Conservation (phyloP, 1,140 invertebrate species). For the Kradibia gibbosae region DNA sequence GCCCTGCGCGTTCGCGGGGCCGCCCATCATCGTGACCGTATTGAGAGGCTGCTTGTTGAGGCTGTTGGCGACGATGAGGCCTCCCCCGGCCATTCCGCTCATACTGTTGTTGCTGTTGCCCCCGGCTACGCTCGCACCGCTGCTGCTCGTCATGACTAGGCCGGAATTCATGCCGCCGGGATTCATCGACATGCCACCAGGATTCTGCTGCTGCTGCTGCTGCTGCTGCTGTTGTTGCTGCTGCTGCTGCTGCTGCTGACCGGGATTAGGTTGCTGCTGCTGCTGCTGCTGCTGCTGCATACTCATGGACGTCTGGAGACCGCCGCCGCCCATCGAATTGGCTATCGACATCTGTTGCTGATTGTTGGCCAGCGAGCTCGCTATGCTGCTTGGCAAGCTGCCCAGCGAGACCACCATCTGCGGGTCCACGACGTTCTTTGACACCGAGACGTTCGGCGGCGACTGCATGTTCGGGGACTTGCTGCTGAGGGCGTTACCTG, state of each 20-base stretch:
- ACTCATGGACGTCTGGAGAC: conserved; percentile 74
- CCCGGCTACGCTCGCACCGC: conserved; percentile 68
- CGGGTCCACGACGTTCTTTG: conserved; percentile 75
- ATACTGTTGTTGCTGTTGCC: conserved; percentile 71
- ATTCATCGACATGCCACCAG: conserved; percentile 78
- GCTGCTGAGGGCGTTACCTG: conserved; percentile 81
- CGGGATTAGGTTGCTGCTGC: not conserved
- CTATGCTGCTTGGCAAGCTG: conserved; percentile 76
- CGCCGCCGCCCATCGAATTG: conserved; percentile 69
- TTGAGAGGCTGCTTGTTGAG: conserved; percentile 78
- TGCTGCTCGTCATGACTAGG: conserved; percentile 73
- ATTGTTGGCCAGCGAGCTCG: conserved; percentile 74
- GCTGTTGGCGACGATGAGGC: conserved; percentile 77
- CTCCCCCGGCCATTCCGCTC: conserved; percentile 77
- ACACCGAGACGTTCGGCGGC: conserved; percentile 82
- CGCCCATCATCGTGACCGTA: conserved; percentile 69
- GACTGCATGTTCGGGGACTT: conserved; percentile 88
- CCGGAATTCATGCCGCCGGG: conserved; percentile 76
- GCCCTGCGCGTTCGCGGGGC: conserved; percentile 64
- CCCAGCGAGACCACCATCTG: conserved; percentile 75
- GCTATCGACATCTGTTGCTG: conserved; percentile 75
- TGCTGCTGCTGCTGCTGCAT: conserved; percentile 32
- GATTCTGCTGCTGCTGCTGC: conserved; percentile 67
- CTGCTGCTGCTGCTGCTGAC: conserved; percentile 18
- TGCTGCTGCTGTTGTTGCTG: conserved; percentile 17